These are phyloP conservation scores for Cossypha polioptera DNA, from an alignment of 2,797 vertebrate species.

Conservation along the genomic window DNA sequence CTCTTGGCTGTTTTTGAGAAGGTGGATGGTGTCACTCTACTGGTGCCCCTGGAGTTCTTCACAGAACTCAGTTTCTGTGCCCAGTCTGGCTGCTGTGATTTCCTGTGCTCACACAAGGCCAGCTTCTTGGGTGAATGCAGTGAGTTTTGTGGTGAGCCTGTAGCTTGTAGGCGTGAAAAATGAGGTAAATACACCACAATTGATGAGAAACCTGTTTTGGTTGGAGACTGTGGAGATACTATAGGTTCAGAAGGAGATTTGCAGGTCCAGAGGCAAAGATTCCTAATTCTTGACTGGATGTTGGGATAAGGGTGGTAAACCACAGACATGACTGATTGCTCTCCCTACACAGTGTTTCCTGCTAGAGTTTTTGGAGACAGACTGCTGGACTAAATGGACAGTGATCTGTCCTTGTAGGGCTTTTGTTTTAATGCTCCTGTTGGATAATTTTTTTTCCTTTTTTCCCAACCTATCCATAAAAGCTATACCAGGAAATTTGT, in stretches of 20 bases:
- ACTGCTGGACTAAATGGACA: not conserved
- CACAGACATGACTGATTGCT: not conserved
- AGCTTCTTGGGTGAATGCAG: not conserved
- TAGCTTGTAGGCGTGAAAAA: not conserved
- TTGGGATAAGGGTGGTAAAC: not conserved
- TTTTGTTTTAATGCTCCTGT: not conserved
- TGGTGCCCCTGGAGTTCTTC: not conserved
- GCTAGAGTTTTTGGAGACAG: not conserved
- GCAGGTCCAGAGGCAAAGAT: not conserved
- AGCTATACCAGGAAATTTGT: not conserved
- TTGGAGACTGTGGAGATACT: not conserved
- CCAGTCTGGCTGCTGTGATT: not conserved
- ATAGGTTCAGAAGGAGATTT: not conserved
- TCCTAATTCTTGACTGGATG: not conserved
- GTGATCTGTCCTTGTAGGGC: not conserved
- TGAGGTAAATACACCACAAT: not conserved
- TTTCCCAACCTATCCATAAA: not conserved
- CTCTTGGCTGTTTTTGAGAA: not conserved
- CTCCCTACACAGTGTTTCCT: not conserved
- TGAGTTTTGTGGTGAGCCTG: not conserved
- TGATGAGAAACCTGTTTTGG: not conserved
- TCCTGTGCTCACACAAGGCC: not conserved
- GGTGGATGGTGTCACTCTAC: not conserved
- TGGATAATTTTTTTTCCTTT: not conserved
- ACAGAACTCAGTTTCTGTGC: not conserved